These are phyloP conservation scores for Aelia acuminata DNA, from an alignment of 2,888 invertebrate genomes.

Conservation along the genomic window DNA sequence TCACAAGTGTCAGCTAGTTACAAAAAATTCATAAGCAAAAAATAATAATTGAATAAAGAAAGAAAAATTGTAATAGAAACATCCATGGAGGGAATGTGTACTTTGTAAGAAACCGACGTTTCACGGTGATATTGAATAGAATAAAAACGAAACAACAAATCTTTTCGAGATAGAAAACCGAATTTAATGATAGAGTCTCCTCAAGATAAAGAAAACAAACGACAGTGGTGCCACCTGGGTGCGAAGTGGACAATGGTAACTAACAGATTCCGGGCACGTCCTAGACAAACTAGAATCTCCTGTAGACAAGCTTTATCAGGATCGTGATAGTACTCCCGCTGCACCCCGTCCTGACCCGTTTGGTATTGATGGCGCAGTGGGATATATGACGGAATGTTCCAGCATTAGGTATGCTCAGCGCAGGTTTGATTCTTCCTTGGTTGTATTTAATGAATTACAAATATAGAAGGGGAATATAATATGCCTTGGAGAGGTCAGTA, in stretches of 20 bases:
- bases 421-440: not conserved
- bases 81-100: no score
- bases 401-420: not conserved
- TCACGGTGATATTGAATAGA: no score
- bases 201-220: not conserved
- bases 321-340: not conserved
- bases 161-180: not conserved
- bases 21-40: no score
- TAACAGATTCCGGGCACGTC: not conserved
- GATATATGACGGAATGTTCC: not conserved
- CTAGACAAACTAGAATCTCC: conserved; percentile 10
- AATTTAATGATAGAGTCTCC: not conserved
- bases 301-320: not conserved
- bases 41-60: no score
- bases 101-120: no score
- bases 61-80: no score
- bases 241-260: not conserved
- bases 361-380: not conserved
- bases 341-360: not conserved
- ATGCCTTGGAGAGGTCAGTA: not conserved
- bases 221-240: not conserved
- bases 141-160: not conserved
- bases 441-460: conserved; percentile 13
- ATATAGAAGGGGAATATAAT: not conserved
- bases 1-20: no score